Base-by-base conservation (phyloP, 2,888 invertebrate species). In the Drosophila neonasuta region DNA sequence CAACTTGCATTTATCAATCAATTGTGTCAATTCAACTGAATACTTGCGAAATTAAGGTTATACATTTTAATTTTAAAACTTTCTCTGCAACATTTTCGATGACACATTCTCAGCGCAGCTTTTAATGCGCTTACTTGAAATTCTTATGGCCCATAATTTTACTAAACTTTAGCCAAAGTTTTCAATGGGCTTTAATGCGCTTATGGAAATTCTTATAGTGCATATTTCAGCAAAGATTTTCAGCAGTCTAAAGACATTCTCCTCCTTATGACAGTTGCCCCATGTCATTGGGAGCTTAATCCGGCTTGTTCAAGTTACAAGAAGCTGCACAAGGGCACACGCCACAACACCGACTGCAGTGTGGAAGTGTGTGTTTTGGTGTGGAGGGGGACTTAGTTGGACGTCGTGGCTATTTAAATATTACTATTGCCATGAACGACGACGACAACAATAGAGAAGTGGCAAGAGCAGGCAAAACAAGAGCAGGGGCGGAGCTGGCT, bases 341-440 rank as follows among this genome's bases (percentile, higher is more conserved):
- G 20, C 17, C 8, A 55, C 58, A 20, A 24, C 34, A 36, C n/a
- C 36, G n/a, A 24, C 36, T 11, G 6, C 9, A 11, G 48, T 7
- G 46, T 6, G 46, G 34, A 13, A 48, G 51, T 39, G 32, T 34
- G 10, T 34, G 13, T 58, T 34, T 34, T 54, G 58, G 59, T 59
- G 42, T 17, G 41, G 1, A 6, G 9, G 4, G 24, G 51, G 44
- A 39, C 56, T 67, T 67, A 57, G 57, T 68, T 34, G 56, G 63
- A 36, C 52, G 39, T 36, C 36, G 59, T 63, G 51, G 67, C 69
- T 67, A 80, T 79, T 84, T 81, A 80, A 85, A 85, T 84, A 77
- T 71, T 24, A 62, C 55, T 84, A 80, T 84, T 85, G 77, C 82
- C 68, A 82, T 71, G 82, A 71, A 79, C 79, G 60, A 76, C 80